Conservation (phyloP, 2,888 invertebrate species). For the Dilophus febrilis region DNA sequence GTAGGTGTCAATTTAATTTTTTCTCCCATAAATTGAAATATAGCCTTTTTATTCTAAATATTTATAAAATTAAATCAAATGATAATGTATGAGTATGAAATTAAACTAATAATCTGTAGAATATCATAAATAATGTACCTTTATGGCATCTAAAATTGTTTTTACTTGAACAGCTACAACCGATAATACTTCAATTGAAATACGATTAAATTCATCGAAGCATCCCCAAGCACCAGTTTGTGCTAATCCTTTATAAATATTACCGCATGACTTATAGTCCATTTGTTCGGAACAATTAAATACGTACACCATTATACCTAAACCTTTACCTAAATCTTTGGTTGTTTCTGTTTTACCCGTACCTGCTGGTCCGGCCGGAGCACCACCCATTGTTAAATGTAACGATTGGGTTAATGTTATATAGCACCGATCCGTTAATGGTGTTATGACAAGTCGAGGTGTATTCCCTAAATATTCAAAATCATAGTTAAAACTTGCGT, state of each 20-base stretch:
- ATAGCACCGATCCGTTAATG: constrained; percentile 87
- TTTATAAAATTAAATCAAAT: background rate
- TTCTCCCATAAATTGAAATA: constrained; percentile 75
- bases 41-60: constrained; percentile 43
- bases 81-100: background rate
- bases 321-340: constrained; percentile 82
- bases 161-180: constrained; percentile 92
- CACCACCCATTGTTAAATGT: constrained; percentile 91
- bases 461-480: constrained; percentile 93
- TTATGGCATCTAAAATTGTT: constrained; percentile 70
- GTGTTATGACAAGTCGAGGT: constrained; percentile 84
- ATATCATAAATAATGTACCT: constrained; percentile 26
- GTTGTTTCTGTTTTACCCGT: constrained; percentile 95
- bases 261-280: constrained; percentile 90
- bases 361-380: constrained; percentile 79
- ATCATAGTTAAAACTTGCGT: constrained; percentile 78
- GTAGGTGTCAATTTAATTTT: constrained; percentile 55
- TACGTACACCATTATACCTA: constrained; percentile 95
- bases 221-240: constrained; percentile 78
- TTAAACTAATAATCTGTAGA: background rate
- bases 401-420: constrained; percentile 83
- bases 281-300: constrained; percentile 95
- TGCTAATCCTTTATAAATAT: constrained; percentile 71
- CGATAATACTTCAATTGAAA: constrained; percentile 85
- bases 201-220: constrained; percentile 92